Base-by-base conservation (phyloP, 2,113 vertebrate genomes). In the Phylloscopus whistleri region DNA sequence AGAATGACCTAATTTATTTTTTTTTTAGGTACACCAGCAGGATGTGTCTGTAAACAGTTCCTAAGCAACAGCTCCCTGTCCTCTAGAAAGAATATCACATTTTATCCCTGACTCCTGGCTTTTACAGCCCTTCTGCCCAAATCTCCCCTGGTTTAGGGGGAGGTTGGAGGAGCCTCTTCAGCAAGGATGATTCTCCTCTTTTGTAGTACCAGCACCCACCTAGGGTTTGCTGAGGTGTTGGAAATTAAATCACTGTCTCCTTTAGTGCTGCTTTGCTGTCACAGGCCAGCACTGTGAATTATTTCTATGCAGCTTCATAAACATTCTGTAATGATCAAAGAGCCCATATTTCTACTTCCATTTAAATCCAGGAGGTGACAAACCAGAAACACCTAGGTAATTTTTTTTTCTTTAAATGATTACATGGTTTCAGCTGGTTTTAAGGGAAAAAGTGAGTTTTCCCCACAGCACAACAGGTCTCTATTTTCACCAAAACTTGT, bases 11-110 rank as follows among this genome's bases (percentile, higher is more conserved):
- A 80, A 51, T 93, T 94, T 87, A 3, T 86, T 49, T 62, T 26
- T 49, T 87, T 92, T 89, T 87, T 46, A 63, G 64, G 78, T 72
- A 41, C 41, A 84, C 69, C 73, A 94, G 66, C 80, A 95, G 68
- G 73, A 74, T 91, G 43, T 89, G 76, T 87, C 91, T 94, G 80
- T 96, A 96, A 97, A 96, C 92, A 97, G 95, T 94, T 92, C 64
- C 95, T 84, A 96, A 94, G 94, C 95, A 97, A 95, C 94, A 95
- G 89, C 93, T 95, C 91, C 77, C 52, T 82, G 69, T 96, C 87
- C 94, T 90, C 66, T 67, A 49, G 66, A 72, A 78, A 68, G 80
- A 75, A 84, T 79, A 77, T 68, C 52, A 81, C 53, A 41, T 90
- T 95, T 87, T 76, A 60, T 72, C 87, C 3, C 3, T 41, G 52